Percentiles rank a stretch among this genome's conserved stretches.
Conservation (phyloP, 2,113 vertebrate genomes). For the Felis catus region F.catus_Fca126_mat1.0 CM031420.1:29430001-29430500, state of each 20-base stretch:
- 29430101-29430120: neutral
- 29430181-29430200: too few species aligned
- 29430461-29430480: neutral
- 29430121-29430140: too few species aligned
- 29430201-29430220: too few species aligned
- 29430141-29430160: too few species aligned
- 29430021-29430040: neutral
- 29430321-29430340: too few species aligned
- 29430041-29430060: neutral
- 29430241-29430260: too few species aligned
- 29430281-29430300: too few species aligned
- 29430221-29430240: too few species aligned
- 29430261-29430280: too few species aligned
- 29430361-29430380: neutral
- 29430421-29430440: neutral
- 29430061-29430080: neutral
- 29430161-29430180: too few species aligned
- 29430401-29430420: neutral
- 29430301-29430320: too few species aligned
- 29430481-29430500: neutral
- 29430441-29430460: neutral
- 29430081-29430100: slow-evolving; percentile 3
- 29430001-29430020: neutral
- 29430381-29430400: neutral
- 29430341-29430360: too few species aligned